Evolutionary conservation across 2,113 vertebrate genomes (phyloP), one percentile per base, ranked within the genome.

Genomic region (Taurulus bubalis): DNA sequence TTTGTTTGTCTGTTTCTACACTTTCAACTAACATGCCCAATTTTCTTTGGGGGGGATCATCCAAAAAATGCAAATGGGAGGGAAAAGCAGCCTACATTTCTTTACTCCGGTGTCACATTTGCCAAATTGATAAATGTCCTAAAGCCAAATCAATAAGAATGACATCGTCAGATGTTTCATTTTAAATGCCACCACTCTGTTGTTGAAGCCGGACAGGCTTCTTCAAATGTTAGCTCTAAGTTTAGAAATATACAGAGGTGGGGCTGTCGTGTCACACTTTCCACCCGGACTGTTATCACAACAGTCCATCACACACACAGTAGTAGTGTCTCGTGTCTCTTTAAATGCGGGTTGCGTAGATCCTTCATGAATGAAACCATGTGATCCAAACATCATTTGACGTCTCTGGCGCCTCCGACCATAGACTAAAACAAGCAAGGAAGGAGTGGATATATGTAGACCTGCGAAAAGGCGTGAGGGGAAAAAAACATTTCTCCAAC

Each of bases 311-410:
- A 32, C 30, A 30, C 80, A 81, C 85, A 59, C 63, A 34, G 88
- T 84, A 89, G 90, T 85, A 85, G 76, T 14, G 86, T 79, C 73
- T 79, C 79, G 51, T 94, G 90, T 91, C 72, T 83, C 95, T 95
- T 95, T 95, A 94, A 95, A 91, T 79, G 80, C 84, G 85, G 90
- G 92, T 87, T 94, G 95, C 96, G 93, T 93, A 91, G 94, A 91
- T 87, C 94, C 96, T 96, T 96, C 96, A 97, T 98, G 96, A 97
- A 98, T 98, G 97, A 96, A 97, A 94, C 92, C 96, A 97, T 95
- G 96, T 97, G 96, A 97, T 95, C 91, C 95, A 97, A 97, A 96
- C 96, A 97, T 96, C 97, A 96, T 95, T 95, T 97, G 97, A 97
- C 96, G 94, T 95, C 93, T 94, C 93, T 94, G 89, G 93, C 91